These are phyloP conservation scores for Physocephala rufipes DNA, from an alignment of 2,888 invertebrate genomes.

Conservation along the genomic window DNA sequence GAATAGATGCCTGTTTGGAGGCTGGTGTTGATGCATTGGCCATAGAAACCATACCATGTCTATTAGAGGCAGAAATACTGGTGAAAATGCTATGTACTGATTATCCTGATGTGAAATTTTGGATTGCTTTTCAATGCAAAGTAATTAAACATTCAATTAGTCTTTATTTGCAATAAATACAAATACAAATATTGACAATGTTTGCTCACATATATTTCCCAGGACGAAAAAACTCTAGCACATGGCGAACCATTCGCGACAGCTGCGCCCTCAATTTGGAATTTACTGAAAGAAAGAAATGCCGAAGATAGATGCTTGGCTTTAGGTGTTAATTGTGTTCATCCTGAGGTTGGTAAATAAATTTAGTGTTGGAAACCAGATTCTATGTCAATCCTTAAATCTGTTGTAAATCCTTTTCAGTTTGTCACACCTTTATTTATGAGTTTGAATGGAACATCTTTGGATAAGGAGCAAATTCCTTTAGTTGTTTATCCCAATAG, in stretches of 20 bases:
- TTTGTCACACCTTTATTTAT: slow-evolving; percentile 72
- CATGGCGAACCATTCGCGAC: slow-evolving; percentile 84
- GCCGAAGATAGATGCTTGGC: slow-evolving; percentile 75
- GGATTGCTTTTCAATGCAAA: slow-evolving; percentile 89
- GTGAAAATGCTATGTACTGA: slow-evolving; percentile 78
- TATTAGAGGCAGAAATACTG: slow-evolving; percentile 84
- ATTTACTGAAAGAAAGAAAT: slow-evolving; percentile 71
- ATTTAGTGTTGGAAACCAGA: background rate
- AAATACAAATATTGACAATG: too few species aligned
- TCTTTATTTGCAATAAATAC: too few species aligned
- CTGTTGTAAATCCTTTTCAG: slow-evolving; percentile 46
- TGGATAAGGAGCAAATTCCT: slow-evolving; percentile 69
- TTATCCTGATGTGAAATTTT: slow-evolving; percentile 81
- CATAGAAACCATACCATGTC: slow-evolving; percentile 91
- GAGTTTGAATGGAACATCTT: slow-evolving; percentile 67
- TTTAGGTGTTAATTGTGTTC: slow-evolving; percentile 89
- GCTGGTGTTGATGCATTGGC: slow-evolving; percentile 87
- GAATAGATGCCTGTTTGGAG: slow-evolving; percentile 80
- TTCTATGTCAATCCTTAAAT: background rate
- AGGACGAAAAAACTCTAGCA: slow-evolving; percentile 72
- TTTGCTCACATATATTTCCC: slow-evolving; percentile 29
- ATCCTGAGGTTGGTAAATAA: slow-evolving; percentile 69
- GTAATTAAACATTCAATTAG: slow-evolving; percentile 64
- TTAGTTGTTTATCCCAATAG: slow-evolving; percentile 93
- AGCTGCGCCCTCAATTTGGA: slow-evolving; percentile 76